These are phyloP conservation scores for Corythoichthys haematopterus DNA, from an alignment of 2,113 vertebrate genomes.

Conservation along the genomic window DNA sequence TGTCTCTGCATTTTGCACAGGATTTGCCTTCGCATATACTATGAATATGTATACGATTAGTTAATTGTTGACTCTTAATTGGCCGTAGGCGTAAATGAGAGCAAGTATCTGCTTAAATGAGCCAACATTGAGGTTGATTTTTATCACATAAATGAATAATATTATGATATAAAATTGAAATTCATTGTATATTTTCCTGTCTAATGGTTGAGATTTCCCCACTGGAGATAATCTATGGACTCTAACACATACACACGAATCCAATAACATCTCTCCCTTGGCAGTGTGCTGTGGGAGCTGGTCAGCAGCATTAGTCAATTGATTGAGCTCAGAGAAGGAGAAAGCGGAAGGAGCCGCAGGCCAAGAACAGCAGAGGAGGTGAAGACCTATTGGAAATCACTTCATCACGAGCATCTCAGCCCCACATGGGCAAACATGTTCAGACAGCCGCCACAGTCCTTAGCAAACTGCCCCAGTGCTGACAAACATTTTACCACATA, in stretches of 20 bases:
- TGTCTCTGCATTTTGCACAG: background rate
- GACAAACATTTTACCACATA: slow-evolving; percentile 17
- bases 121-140: background rate
- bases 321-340: slow-evolving; percentile 54
- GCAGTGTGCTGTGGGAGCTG: slow-evolving; percentile 60
- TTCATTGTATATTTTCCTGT: slow-evolving; percentile 2
- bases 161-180: background rate
- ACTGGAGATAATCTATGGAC: slow-evolving; percentile 21
- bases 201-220: slow-evolving; percentile 7
- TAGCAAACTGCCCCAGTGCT: slow-evolving; percentile 18
- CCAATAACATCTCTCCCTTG: slow-evolving; percentile 51
- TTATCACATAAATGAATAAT: background rate
- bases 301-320: slow-evolving; percentile 63
- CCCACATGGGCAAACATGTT: slow-evolving; percentile 39
- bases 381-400: slow-evolving; percentile 75
- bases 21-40: background rate
- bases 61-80: background rate
- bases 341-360: slow-evolving; percentile 64
- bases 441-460: slow-evolving; percentile 51
- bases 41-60: background rate
- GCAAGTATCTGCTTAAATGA: background rate
- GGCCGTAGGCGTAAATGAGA: background rate
- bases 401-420: slow-evolving; percentile 53
- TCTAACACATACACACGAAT: slow-evolving; percentile 39
- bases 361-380: slow-evolving; percentile 59